Evolutionary conservation across 2,113 vertebrate genomes (phyloP).

Genomic region (Macquaria australasica): DNA sequence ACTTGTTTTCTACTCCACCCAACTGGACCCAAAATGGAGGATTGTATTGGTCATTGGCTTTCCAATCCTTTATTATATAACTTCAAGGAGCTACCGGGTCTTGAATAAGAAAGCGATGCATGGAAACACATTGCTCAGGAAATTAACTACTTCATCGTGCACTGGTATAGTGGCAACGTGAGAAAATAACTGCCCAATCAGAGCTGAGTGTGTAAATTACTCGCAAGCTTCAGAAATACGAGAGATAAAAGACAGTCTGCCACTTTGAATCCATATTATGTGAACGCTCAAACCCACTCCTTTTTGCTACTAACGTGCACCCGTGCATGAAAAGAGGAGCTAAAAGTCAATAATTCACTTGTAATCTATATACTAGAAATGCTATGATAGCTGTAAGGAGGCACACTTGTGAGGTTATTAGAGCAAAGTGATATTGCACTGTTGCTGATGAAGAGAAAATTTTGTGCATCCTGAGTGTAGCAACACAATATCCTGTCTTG

Average conservation of each 20-base stretch:
- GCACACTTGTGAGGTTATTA: slow-evolving; percentile 1
- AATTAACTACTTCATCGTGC: neutral
- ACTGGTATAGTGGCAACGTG: neutral
- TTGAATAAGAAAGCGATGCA: neutral
- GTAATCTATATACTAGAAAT: neutral
- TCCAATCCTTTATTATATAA: neutral
- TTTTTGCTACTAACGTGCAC: neutral
- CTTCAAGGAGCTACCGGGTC: neutral
- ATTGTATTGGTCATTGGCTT: neutral
- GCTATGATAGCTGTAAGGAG: neutral
- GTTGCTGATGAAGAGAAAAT: slow-evolving; percentile 60
- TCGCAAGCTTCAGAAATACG: neutral
- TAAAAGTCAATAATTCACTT: neutral
- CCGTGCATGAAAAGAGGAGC: neutral
- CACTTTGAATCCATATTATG: neutral
- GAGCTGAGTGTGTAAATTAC: neutral
- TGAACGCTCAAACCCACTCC: neutral
- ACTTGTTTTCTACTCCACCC: neutral
- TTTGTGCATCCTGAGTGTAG: slow-evolving; percentile 67
- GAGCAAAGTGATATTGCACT: slow-evolving; percentile 16
- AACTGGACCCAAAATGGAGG: neutral
- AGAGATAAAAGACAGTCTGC: neutral
- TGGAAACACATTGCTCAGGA: neutral
- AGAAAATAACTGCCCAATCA: neutral
- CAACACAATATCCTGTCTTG: slow-evolving; percentile 72